Conservation (phyloP, 2,113 vertebrate species). For the Eulemur macaco region DNA sequence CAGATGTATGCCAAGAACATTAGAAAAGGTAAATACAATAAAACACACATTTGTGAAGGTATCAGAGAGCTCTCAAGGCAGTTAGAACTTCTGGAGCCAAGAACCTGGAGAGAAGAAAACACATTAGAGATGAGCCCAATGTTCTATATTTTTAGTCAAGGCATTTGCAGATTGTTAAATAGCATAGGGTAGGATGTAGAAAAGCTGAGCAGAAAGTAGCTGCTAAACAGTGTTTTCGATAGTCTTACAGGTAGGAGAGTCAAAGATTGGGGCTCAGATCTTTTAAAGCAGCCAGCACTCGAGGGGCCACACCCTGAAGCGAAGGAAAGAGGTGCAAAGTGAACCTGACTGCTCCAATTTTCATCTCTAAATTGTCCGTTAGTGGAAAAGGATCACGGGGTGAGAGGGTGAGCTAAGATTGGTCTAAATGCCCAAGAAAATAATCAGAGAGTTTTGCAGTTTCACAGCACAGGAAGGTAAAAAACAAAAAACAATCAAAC, state of each 20-base stretch:
- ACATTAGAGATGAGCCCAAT: background rate
- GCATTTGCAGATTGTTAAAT: conserved; percentile 16
- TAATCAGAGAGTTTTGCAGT: background rate
- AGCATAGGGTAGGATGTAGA: background rate
- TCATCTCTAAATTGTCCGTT: background rate
- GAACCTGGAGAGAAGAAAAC: background rate
- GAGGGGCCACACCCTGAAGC: background rate
- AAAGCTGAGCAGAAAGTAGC: background rate
- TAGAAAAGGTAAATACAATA: conserved; percentile 9
- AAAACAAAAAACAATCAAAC: background rate
- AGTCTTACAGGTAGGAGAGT: background rate
- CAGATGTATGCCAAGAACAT: background rate
- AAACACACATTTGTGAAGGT: background rate
- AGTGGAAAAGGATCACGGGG: background rate
- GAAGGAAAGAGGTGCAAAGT: background rate
- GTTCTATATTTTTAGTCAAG: background rate
- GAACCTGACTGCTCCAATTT: background rate
- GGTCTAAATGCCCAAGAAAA: background rate
- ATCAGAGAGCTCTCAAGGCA: background rate
- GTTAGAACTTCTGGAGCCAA: background rate
- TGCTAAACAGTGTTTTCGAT: background rate
- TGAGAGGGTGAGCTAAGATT: background rate
- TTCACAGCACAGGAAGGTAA: background rate
- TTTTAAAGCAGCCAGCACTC: background rate
- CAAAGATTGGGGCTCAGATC: background rate